Evolutionary conservation across 2,888 invertebrate genomes (phyloP).

Genomic region (Capitulum mitella): DNA sequence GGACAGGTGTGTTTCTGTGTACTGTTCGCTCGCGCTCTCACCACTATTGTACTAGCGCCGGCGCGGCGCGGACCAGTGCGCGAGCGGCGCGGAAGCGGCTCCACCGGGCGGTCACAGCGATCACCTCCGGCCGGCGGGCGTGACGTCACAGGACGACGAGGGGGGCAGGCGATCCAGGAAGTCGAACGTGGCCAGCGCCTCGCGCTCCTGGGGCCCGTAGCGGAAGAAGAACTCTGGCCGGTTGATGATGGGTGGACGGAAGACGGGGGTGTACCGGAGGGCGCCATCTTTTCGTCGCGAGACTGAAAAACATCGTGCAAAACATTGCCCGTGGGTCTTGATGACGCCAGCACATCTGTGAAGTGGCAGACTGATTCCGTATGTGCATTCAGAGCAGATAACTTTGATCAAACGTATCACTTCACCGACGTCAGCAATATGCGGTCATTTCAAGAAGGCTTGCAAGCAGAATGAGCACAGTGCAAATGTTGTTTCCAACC

Average conservation of each 20-base stretch:
- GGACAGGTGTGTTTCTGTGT: neutral
- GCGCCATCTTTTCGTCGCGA: conserved; percentile 42
- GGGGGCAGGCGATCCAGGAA: conserved; percentile 49
- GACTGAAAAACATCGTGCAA: too few species aligned
- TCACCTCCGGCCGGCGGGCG: neutral
- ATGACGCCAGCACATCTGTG: too few species aligned
- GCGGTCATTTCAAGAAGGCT: neutral
- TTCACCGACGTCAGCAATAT: too few species aligned
- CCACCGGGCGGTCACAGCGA: neutral
- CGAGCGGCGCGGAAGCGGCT: neutral
- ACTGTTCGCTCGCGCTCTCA: neutral
- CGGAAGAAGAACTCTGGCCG: conserved; percentile 68
- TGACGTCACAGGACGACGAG: neutral
- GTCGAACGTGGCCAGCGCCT: conserved; percentile 70
- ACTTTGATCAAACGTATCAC: too few species aligned
- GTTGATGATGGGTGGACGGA: conserved; percentile 64
- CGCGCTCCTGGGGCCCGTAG: conserved; percentile 66
- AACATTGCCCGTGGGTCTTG: too few species aligned
- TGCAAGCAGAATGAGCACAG: too few species aligned
- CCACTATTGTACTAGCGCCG: conserved; percentile 2
- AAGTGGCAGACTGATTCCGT: too few species aligned
- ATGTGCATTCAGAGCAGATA: too few species aligned
- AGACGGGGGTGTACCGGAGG: conserved; percentile 41
- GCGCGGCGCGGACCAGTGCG: neutral
- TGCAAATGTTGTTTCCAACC: too few species aligned